These are phyloP conservation scores for Gulo gulo DNA, from an alignment of 2,113 vertebrate species.

Conservation along the genomic window DNA sequence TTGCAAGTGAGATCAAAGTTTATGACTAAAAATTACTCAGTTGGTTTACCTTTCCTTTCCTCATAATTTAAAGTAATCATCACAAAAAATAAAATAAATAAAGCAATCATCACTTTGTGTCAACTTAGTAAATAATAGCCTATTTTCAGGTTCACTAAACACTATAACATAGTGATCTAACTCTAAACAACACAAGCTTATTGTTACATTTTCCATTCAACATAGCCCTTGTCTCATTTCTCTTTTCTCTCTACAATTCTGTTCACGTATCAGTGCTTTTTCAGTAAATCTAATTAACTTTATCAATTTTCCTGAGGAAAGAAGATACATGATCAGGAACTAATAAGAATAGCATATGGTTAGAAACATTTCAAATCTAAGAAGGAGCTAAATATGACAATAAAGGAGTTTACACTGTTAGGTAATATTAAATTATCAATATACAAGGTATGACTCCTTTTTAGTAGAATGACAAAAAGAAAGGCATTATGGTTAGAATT, in stretches of 20 bases:
- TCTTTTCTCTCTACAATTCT: background rate
- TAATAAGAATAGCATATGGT: background rate
- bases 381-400: background rate
- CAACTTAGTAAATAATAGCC: background rate
- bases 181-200: background rate
- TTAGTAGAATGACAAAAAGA: background rate
- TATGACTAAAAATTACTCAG: background rate
- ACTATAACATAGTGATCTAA: background rate
- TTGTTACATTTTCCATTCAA: background rate
- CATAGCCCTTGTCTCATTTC: background rate
- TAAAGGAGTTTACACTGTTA: background rate
- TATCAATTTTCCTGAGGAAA: background rate
- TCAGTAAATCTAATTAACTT: background rate
- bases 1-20: background rate
- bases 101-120: background rate
- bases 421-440: background rate
- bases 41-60: background rate
- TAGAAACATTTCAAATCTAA: slow-evolving; percentile 21
- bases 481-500: background rate
- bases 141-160: background rate
- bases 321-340: background rate
- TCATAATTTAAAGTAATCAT: slow-evolving; percentile 3
- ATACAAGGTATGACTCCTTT: background rate
- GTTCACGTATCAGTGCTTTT: background rate
- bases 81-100: too few relatives aligned